Conservation (phyloP, 2,113 vertebrate species). For the Mustela lutreola region DNA sequence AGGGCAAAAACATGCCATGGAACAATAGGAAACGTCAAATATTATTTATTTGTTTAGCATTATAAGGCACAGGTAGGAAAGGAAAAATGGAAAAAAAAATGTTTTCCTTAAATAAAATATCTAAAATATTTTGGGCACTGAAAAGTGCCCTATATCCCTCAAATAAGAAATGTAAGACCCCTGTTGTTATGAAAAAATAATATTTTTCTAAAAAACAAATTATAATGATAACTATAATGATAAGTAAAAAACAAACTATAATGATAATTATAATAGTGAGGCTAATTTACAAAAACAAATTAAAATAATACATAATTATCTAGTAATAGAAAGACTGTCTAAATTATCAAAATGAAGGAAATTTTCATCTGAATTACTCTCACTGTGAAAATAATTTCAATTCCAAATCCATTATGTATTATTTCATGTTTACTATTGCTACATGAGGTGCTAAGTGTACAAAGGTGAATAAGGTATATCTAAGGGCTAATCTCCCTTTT, state of each 20-base stretch:
- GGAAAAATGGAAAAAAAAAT: background rate
- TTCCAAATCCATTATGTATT: background rate
- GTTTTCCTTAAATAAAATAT: slow-evolving; percentile 66
- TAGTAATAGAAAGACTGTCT: background rate
- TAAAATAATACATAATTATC: slow-evolving; percentile 24
- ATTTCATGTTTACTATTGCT: background rate
- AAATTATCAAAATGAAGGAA: background rate
- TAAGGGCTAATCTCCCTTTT: background rate
- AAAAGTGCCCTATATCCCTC: background rate
- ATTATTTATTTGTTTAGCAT: slow-evolving; percentile 71
- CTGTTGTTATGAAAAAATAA: background rate
- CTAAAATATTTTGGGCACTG: background rate
- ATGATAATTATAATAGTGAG: background rate
- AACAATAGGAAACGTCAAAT: slow-evolving; percentile 82
- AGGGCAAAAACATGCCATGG: slow-evolving; percentile 76
- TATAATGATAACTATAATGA: background rate
- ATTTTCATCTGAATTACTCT: slow-evolving; percentile 20
- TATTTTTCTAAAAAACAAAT: slow-evolving; percentile 44
- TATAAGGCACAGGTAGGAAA: slow-evolving; percentile 53
- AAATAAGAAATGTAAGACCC: slow-evolving; percentile 2
- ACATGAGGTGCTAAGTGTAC: background rate
- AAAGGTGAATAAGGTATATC: background rate
- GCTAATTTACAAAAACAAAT: slow-evolving; percentile 27
- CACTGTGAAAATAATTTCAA: background rate
- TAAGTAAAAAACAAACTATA: slow-evolving; percentile 25